phyloP scores from a whole-genome alignment of 2,113 vertebrate species.

The Pachycephala philippinensis region DNA sequence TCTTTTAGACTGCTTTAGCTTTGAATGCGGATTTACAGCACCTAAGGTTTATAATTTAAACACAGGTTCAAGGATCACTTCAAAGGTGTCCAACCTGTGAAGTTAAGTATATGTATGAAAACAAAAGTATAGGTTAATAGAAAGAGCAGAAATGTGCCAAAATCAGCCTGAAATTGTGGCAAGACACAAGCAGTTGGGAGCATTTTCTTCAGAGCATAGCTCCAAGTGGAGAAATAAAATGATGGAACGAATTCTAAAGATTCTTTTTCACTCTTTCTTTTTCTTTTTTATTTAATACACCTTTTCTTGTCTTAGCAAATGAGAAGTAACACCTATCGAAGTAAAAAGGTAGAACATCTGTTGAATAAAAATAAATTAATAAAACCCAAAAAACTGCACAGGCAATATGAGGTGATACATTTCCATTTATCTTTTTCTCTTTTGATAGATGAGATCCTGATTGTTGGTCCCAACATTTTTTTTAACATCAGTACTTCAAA shows the following conservation, averaged over 20 bases:
- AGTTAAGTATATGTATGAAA: background rate
- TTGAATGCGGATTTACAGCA: constrained; percentile 41
- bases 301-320: background rate
- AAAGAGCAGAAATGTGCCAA: background rate
- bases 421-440: background rate
- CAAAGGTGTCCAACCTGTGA: constrained; percentile 26
- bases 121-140: background rate
- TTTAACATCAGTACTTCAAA: background rate
- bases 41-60: constrained; percentile 50
- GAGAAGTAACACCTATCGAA: background rate
- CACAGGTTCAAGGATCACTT: constrained; percentile 21
- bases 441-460: background rate
- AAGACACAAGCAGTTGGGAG: background rate
- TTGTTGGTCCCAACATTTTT: background rate
- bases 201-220: background rate
- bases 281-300: too few species aligned
- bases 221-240: background rate
- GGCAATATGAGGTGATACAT: background rate
- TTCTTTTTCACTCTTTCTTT: background rate
- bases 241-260: background rate
- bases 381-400: background rate
- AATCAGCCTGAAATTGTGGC: background rate
- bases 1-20: constrained; percentile 28
- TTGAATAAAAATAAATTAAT: background rate
- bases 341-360: background rate